Evolutionary conservation across 2,797 vertebrate species (phyloP).

Genomic region (Scarus forsteni): DNA sequence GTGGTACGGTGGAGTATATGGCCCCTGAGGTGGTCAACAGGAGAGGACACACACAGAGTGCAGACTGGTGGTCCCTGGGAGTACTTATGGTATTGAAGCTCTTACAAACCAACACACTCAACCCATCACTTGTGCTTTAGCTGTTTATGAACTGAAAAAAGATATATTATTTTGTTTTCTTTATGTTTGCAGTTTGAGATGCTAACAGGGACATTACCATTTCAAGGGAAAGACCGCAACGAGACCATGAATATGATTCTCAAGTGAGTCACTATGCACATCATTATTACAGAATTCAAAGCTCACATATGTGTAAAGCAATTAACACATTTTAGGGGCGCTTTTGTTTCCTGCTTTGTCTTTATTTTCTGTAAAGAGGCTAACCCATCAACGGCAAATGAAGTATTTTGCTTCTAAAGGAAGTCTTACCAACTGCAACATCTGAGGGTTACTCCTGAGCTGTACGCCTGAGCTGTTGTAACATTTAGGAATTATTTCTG

Average conservation of each 20-base stretch:
- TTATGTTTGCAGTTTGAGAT: conserved; percentile 92
- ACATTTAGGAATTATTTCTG: no score
- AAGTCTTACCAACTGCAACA: no score
- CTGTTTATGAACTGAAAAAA: not conserved
- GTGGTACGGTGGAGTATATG: conserved; percentile 99
- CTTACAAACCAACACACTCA: not conserved
- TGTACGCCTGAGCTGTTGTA: no score
- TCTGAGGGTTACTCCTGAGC: no score
- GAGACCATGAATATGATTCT: conserved; percentile 99
- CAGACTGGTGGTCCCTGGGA: conserved; percentile 99
- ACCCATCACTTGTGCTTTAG: not conserved
- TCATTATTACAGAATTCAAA: conserved; percentile 5
- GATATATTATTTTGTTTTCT: not conserved
- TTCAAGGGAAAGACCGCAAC: conserved; percentile 98
- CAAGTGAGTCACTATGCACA: conserved; percentile 89
- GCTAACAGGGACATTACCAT: conserved; percentile 97
- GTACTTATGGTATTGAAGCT: conserved; percentile 93
- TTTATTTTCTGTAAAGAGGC: not conserved
- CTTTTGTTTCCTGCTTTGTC: not conserved
- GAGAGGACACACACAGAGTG: conserved; percentile 98
- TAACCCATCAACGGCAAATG: not conserved
- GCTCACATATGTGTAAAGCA: not conserved
- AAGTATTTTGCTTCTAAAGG: not conserved
- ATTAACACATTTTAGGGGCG: no score
- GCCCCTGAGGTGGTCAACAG: conserved; percentile 99